Evolutionary conservation across 1,140 invertebrate genomes (phyloP).

Genomic region (Aphaenogaster rudis): DNA sequence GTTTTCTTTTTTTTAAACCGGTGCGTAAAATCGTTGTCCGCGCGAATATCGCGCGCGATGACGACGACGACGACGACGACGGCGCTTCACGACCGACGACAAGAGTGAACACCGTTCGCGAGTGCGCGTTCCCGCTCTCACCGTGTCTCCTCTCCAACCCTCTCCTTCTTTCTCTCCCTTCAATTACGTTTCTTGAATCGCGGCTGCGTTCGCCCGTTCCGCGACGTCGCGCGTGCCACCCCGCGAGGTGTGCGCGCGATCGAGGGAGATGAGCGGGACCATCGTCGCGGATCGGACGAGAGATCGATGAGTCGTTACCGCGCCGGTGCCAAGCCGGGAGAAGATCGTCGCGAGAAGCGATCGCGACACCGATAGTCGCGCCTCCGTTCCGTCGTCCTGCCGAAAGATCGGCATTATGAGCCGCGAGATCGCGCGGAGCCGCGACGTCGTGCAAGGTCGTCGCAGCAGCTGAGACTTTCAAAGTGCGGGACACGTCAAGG

Average conservation of each 20-base stretch:
- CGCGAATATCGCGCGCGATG: background rate
- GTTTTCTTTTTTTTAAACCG: background rate
- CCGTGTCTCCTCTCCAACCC: background rate
- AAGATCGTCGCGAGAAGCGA: background rate
- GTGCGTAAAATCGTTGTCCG: slow-evolving; percentile 18
- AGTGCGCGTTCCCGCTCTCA: background rate
- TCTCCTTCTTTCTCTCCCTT: background rate
- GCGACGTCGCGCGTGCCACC: slow-evolving; percentile 26
- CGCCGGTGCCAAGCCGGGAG: background rate
- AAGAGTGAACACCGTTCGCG: slow-evolving; percentile 23
- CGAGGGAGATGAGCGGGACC: slow-evolving; percentile 46
- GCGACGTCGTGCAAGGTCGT: slow-evolving; percentile 70
- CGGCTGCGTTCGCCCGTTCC: slow-evolving; percentile 53
- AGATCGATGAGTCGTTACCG: slow-evolving; percentile 30
- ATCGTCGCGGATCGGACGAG: slow-evolving; percentile 7
- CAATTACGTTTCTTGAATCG: background rate
- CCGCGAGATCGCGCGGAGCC: slow-evolving; percentile 14
- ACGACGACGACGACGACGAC: background rate
- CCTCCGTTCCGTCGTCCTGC: slow-evolving; percentile 12
- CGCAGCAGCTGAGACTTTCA: slow-evolving; percentile 69
- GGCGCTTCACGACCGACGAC: too few relatives aligned
- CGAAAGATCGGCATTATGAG: slow-evolving; percentile 56
- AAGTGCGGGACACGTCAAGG: slow-evolving; percentile 65
- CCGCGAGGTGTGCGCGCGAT: slow-evolving; percentile 21
- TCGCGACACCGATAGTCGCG: background rate